phyloP scores from a whole-genome alignment of 2,888 invertebrate genomes.

The Leptarthrus brevirostris region DNA sequence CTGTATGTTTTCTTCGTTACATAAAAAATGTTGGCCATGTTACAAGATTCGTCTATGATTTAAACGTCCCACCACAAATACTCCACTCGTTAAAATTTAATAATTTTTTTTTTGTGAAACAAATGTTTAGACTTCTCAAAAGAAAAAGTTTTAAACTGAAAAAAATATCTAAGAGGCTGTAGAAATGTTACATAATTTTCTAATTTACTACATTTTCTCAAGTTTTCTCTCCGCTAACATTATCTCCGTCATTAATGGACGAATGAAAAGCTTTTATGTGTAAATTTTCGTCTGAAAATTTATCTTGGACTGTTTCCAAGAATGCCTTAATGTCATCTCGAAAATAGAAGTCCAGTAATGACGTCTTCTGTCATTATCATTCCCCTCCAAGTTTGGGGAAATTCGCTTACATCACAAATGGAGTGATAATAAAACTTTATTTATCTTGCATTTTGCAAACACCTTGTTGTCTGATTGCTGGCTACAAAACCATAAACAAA shows the following conservation, averaged over 20 bases:
- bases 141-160: neutral
- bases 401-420: neutral
- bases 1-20: neutral
- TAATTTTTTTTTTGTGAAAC: neutral
- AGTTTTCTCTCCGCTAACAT: too few species aligned
- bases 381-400: neutral
- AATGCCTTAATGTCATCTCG: constrained; percentile 6
- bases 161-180: too few species aligned
- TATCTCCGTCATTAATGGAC: too few species aligned
- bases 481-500: neutral
- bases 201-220: too few species aligned
- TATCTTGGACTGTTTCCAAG: neutral
- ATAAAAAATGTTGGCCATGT: neutral
- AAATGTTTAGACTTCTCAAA: neutral
- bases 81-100: too few species aligned
- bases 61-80: too few species aligned
- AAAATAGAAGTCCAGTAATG: constrained; percentile 1
- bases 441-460: neutral
- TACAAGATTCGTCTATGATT: neutral
- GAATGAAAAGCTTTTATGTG: neutral
- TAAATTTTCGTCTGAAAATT: neutral
- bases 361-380: neutral
- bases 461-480: neutral
- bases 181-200: too few species aligned
- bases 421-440: neutral